phyloP scores from a whole-genome alignment of 1,140 invertebrate species.

The Bombus huntii region DNA sequence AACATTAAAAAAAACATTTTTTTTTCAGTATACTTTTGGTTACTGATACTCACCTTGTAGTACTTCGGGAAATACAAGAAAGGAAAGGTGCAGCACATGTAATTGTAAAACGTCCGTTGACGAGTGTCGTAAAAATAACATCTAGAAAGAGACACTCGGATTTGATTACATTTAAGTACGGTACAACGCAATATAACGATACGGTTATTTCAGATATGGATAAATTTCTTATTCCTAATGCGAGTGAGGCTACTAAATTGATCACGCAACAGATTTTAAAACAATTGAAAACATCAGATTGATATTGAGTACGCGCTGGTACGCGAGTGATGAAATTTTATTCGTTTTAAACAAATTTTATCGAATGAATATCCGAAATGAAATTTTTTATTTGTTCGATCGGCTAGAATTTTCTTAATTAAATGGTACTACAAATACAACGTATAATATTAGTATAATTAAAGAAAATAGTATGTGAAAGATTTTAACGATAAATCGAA shows the following conservation, averaged over 20 bases:
- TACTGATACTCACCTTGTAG: conserved; percentile 93
- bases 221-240: conserved; percentile 95
- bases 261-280: conserved; percentile 88
- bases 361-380: conserved; percentile 1
- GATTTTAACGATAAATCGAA: conserved; percentile 5
- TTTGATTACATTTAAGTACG: conserved; percentile 98
- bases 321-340: conserved; percentile 31
- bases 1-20: conserved; percentile 5
- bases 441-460: conserved; percentile 16
- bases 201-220: conserved; percentile 93
- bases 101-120: conserved; percentile 92
- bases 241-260: conserved; percentile 93
- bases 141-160: conserved; percentile 96
- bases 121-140: conserved; percentile 97
- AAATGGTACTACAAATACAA: conserved; percentile 36
- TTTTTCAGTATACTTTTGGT: conserved; percentile 90
- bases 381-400: conserved; percentile 37
- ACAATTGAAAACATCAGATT: conserved; percentile 80
- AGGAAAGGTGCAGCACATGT: conserved; percentile 91
- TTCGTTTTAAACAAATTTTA: conserved; percentile 26
- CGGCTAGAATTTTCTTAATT: conserved; percentile 22
- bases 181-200: conserved; percentile 88
- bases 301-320: conserved; percentile 46
- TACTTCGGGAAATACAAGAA: conserved; percentile 91
- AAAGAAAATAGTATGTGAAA: conserved; percentile 19